Evolutionary conservation across 2,888 invertebrate species (phyloP), one percentile per base, ranked within the genome.

Genomic region (Caenorhabditis angaria): DNA sequence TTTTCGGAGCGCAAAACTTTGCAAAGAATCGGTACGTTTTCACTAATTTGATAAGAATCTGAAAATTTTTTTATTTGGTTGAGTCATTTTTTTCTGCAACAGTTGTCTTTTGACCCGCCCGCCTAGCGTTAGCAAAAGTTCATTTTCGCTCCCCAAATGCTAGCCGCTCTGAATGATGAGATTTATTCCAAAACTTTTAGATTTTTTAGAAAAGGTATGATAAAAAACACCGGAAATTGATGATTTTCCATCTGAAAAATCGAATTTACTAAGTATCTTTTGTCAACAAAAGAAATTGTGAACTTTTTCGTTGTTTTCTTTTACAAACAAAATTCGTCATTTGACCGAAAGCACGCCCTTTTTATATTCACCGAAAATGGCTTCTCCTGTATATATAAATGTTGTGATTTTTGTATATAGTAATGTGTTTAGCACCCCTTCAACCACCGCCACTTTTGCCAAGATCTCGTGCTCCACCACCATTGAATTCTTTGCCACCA

Each of bases 371-470:
- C 14, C 14, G 4, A 48, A 20, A n/a, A n/a, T 10, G 48, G 5
- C 4, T 6, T 48, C 20, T 14, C 3, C 48, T 10, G 5, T 48
- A 5, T 48, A 4, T 4, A 48, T 10, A 48, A 48, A 14, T 4
- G n/a, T 48, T 24, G 8, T 10, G 24, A 35, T 35, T 6, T 35
- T 10, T 10, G 10, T 18, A 48, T 18, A 4, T 48, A 10, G n/a
- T 14, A 18, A 5, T 48, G 14, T 29, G 24, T 76, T 72, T 64
- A 76, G 76, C 70, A 54, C 57, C 56, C 25, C 66, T 76, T 25
- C 76, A 76, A 70, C 72, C 76, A 32, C 76, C 76, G n/a, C 76
- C 76, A 64, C 61, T 65, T 10, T 22, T 32, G 10, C 72, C 65
- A 24, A 54, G 61, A 35, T 27, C 51, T 25, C 66, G 70, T 14